These are phyloP conservation scores for Drosophila truncata DNA, from an alignment of 1,140 invertebrate genomes.

Conservation along the genomic window DNA sequence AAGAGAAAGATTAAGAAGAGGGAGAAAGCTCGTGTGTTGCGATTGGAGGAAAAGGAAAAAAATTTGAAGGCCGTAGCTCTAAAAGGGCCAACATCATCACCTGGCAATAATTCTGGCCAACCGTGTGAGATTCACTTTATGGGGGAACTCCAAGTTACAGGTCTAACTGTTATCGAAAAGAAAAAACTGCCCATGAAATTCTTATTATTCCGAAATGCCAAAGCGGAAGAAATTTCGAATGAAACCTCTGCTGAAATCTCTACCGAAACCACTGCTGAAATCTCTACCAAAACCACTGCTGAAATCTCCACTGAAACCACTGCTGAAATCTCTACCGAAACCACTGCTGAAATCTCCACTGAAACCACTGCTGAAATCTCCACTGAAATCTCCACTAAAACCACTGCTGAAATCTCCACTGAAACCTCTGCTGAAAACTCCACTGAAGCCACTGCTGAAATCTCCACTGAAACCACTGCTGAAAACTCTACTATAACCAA, in stretches of 20 bases:
- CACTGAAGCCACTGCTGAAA: too few species aligned
- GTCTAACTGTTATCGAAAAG: not conserved
- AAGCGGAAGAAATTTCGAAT: too few species aligned
- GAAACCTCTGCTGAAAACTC: not conserved
- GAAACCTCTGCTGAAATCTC: not conserved
- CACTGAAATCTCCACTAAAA: too few species aligned
- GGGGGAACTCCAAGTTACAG: not conserved
- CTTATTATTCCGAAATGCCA: not conserved
- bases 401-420: too few species aligned
- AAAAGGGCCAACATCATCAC: not conserved
- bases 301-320: too few species aligned
- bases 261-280: not conserved
- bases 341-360: too few species aligned
- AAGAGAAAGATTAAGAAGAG: not conserved
- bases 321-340: too few species aligned
- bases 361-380: not conserved
- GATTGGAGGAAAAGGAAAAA: too few species aligned
- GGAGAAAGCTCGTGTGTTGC: not conserved
- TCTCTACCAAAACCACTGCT: too few species aligned
- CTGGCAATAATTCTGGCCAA: not conserved
- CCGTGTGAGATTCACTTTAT: not conserved
- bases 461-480: not conserved
- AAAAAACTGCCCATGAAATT: not conserved
- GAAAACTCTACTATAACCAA: too few species aligned
- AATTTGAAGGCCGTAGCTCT: not conserved